Percentiles rank a stretch among this genome's conserved stretches.
Evolutionary conservation across 2,888 invertebrate species (phyloP).

Genomic region (Acutogordius australiensis): DNA sequence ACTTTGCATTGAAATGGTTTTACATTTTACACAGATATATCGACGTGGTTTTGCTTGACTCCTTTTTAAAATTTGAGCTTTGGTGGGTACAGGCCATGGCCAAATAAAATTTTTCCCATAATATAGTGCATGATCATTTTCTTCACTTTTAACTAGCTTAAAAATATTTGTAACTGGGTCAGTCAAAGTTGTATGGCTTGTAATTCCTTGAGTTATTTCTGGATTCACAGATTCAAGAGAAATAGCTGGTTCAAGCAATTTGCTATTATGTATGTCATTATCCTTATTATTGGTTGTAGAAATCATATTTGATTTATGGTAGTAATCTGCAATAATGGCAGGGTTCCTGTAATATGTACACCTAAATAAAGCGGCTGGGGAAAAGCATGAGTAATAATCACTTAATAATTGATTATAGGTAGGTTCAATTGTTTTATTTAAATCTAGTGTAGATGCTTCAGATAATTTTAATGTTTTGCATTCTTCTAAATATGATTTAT

Average conservation of each 20-base stretch:
- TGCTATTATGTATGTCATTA: too few species aligned
- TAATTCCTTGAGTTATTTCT: background rate
- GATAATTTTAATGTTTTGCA: too few species aligned
- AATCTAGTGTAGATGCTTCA: too few species aligned
- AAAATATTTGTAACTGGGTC: background rate
- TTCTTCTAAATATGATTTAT: too few species aligned
- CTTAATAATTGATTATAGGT: too few species aligned
- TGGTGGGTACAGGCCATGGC: conserved; percentile 1
- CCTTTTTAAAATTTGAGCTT: background rate
- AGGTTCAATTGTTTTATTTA: too few species aligned
- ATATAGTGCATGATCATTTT: background rate
- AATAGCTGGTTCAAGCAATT: background rate
- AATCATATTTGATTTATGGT: background rate
- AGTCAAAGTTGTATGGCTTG: background rate
- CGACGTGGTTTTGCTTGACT: background rate
- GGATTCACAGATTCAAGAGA: background rate
- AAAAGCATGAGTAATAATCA: too few species aligned
- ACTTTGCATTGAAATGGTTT: too few species aligned
- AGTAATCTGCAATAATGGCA: conserved; percentile 9
- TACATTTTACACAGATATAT: background rate
- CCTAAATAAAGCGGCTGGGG: background rate
- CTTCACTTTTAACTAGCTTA: background rate
- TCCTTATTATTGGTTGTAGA: background rate
- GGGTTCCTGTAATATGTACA: background rate
- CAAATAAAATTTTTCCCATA: conserved; percentile 3